These are phyloP conservation scores for Dryas iulia DNA, from an alignment of 1,140 invertebrate genomes.

Conservation along the genomic window DNA sequence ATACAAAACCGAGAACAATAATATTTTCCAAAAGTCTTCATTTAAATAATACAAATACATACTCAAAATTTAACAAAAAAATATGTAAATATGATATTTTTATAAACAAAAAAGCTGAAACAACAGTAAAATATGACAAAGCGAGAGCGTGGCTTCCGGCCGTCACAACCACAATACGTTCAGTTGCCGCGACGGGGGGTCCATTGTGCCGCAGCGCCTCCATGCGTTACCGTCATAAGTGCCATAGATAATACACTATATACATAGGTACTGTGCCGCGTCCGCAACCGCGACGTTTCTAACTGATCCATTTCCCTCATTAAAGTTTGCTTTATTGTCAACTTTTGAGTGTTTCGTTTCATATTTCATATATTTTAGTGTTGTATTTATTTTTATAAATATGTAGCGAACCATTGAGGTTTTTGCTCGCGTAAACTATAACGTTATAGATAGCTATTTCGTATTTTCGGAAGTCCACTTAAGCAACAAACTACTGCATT, in stretches of 20 bases:
- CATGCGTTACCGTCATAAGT: conserved; percentile 53
- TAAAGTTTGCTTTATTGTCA: conserved; percentile 30
- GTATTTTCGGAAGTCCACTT: too few species aligned
- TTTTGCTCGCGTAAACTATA: too few species aligned
- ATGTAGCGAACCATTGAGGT: too few species aligned
- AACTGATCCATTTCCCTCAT: conserved; percentile 53
- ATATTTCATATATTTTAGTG: neutral
- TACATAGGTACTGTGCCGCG: conserved; percentile 32
- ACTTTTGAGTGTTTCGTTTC: neutral
- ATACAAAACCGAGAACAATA: neutral
- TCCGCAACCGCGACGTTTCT: conserved; percentile 43
- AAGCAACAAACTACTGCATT: too few species aligned
- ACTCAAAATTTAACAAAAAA: neutral
- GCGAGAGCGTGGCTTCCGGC: conserved; percentile 42
- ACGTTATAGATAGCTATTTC: too few species aligned
- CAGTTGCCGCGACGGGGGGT: conserved; percentile 48
- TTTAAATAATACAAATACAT: neutral
- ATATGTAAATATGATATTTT: neutral
- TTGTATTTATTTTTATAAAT: neutral
- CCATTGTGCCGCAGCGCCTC: conserved; percentile 52
- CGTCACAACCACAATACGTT: conserved; percentile 49
- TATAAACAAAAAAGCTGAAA: neutral
- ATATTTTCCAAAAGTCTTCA: neutral
- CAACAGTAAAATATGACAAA: conserved; percentile 2
- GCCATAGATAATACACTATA: conserved; percentile 12